Evolutionary conservation across 2,797 vertebrate genomes (phyloP).

Genomic region (Phaenicophaeus curvirostris): DNA sequence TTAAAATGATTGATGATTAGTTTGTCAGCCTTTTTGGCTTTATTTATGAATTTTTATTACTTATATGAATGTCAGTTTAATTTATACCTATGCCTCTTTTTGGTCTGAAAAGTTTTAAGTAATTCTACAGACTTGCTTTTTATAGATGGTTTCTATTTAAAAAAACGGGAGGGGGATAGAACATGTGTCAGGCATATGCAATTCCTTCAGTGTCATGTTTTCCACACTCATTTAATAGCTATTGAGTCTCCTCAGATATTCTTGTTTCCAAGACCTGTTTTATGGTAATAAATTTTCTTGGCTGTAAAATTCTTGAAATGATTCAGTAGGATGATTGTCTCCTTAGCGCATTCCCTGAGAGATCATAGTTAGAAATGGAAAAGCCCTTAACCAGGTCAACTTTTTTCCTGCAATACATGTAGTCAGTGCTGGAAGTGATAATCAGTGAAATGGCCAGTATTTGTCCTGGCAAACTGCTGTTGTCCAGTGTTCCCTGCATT

Average conservation of each 20-base stretch:
- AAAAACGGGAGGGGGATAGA: neutral
- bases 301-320: constrained; percentile 58
- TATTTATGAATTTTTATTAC: neutral
- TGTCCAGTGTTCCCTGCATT: neutral
- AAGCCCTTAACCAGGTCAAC: neutral
- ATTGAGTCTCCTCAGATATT: constrained; percentile 38
- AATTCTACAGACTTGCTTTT: constrained; percentile 12
- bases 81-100: neutral
- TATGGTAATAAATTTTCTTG: constrained; percentile 41
- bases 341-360: constrained; percentile 25
- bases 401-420: neutral
- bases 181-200: constrained; percentile 59
- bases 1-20: constrained; percentile 1
- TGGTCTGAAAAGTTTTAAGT: neutral
- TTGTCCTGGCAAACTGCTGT: neutral
- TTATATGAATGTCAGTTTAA: neutral
- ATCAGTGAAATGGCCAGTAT: fast-evolving
- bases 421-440: neutral
- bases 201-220: constrained; percentile 58
- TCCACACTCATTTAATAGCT: constrained; percentile 61
- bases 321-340: constrained; percentile 42
- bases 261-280: constrained; percentile 48
- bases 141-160: neutral
- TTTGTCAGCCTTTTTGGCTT: neutral
- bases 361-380: constrained; percentile 20